A percentile compares a stretch with the other conserved stretches of the same genome.
These are phyloP conservation scores for Phenacoccus solenopsis DNA, from an alignment of 1,140 invertebrate species.

Conservation along the genomic window DNA sequence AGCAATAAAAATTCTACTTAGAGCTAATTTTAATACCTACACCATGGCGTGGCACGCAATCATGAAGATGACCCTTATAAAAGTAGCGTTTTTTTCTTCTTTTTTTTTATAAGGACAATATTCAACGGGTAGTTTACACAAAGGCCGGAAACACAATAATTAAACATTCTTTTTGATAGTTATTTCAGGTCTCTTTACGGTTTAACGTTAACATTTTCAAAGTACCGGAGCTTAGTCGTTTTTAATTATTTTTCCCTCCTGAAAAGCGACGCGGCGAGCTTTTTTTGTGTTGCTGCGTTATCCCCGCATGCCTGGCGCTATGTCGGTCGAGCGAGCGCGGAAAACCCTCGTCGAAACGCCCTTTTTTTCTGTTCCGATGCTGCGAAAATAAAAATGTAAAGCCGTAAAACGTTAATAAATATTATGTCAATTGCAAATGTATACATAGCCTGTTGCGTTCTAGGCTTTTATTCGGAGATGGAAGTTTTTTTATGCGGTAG, in stretches of 20 bases:
- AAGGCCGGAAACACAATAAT: constrained; percentile 11
- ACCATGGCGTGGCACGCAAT: constrained; percentile 7
- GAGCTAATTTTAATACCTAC: constrained; percentile 16
- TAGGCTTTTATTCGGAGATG: not conserved
- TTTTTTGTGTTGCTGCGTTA: not conserved
- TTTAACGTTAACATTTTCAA: constrained; percentile 14
- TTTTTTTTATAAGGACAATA: constrained; percentile 9
- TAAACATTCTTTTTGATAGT: constrained; percentile 15
- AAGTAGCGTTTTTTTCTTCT: constrained; percentile 8
- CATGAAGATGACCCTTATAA: constrained; percentile 14
- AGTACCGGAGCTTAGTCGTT: constrained; percentile 10
- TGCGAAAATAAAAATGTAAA: constrained; percentile 12
- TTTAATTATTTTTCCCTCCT: constrained; percentile 13
- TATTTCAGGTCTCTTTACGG: constrained; percentile 10
- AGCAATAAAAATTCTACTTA: constrained; percentile 15
- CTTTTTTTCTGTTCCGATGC: not conserved
- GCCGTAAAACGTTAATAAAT: constrained; percentile 14
- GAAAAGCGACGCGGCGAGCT: not conserved
- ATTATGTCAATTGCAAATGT: constrained; percentile 12
- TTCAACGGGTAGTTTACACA: constrained; percentile 17
- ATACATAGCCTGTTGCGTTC: constrained; percentile 11
- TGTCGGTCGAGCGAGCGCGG: not conserved
- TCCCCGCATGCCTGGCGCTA: not conserved
- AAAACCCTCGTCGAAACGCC: not conserved
- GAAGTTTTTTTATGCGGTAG: too few species aligned